phyloP scores from a whole-genome alignment of 2,113 vertebrate genomes.

The Mus musculus region GRCm39 chr9:119906501-119907000 shows the following conservation, averaged over 20 bases:
- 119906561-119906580: neutral
- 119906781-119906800: neutral
- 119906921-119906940: accelerated
- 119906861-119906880: neutral
- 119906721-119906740: neutral
- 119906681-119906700: neutral
- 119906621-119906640: neutral
- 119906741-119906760: neutral
- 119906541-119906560: neutral
- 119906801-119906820: neutral
- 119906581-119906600: neutral
- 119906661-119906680: neutral
- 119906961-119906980: neutral
- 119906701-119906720: neutral
- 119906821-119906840: neutral
- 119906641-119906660: neutral
- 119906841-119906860: neutral
- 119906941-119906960: neutral
- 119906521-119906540: neutral
- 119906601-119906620: neutral
- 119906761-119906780: neutral
- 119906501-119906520: neutral
- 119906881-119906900: neutral
- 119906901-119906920: neutral
- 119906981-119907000: neutral